Evolutionary conservation across 2,113 vertebrate species (phyloP).

Genomic region (Hypomesus transpacificus): DNA sequence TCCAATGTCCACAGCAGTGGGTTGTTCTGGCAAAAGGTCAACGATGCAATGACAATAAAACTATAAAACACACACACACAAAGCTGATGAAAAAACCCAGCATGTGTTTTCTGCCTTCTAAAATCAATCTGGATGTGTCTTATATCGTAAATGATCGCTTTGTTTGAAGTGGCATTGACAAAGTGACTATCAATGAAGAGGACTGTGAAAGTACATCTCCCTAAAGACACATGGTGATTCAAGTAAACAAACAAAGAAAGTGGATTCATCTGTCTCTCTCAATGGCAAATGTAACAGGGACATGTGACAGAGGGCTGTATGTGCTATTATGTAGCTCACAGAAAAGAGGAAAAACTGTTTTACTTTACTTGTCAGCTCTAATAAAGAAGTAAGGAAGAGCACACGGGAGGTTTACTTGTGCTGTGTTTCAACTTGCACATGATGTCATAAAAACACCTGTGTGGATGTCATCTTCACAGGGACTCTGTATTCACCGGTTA

Average conservation of each 20-base stretch:
- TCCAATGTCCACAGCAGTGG: conserved; percentile 8
- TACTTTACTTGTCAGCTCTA: no score
- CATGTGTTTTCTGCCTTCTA: neutral
- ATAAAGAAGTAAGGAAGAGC: no score
- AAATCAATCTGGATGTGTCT: neutral
- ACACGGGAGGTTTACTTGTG: no score
- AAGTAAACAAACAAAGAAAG: neutral
- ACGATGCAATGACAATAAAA: conserved; percentile 10
- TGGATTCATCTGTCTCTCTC: no score
- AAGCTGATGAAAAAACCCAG: neutral
- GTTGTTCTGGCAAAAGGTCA: conserved; percentile 12
- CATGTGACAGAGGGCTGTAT: no score
- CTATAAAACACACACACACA: conserved; percentile 9
- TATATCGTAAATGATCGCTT: neutral
- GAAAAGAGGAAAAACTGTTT: no score
- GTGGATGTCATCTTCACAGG: no score
- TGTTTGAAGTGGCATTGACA: neutral
- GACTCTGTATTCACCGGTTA: no score
- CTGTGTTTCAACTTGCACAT: no score
- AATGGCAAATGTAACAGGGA: no score
- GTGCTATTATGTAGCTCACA: no score
- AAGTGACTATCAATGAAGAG: neutral
- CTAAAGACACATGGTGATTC: neutral
- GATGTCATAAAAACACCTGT: neutral
- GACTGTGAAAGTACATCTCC: neutral